These are phyloP conservation scores for Theocolax elegans DNA, from an alignment of 1,140 invertebrate genomes.

Conservation along the genomic window DNA sequence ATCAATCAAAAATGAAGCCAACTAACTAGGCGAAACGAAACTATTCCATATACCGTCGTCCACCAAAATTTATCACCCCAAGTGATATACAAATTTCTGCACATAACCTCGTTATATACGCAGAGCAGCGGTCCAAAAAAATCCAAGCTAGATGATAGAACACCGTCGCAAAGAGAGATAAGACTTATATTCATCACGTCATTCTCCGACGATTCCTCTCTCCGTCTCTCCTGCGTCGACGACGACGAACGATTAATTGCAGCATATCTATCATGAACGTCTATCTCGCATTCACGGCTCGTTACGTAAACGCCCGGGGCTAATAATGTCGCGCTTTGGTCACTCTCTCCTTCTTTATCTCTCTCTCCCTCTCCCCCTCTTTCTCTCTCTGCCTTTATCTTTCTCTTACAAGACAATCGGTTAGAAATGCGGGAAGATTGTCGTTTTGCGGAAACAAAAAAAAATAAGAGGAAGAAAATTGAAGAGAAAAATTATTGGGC, in stretches of 20 bases:
- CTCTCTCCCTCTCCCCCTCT: no score
- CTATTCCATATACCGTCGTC: no score
- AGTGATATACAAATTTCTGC: no score
- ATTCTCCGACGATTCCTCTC: slow-evolving; percentile 35
- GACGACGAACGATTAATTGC: slow-evolving; percentile 50
- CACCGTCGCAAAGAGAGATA: slow-evolving; percentile 18
- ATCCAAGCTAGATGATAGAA: no score
- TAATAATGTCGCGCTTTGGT: slow-evolving; percentile 49
- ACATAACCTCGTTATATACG: no score
- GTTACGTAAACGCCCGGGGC: slow-evolving; percentile 51
- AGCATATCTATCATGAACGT: slow-evolving; percentile 46
- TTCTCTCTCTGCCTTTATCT: no score
- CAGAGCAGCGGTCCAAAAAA: not conserved
- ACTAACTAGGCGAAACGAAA: no score
- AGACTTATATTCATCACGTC: slow-evolving; percentile 41
- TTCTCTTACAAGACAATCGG: slow-evolving; percentile 18
- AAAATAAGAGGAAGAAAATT: no score
- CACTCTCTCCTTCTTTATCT: no score
- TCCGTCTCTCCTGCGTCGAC: slow-evolving; percentile 23
- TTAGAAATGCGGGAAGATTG: slow-evolving; percentile 55
- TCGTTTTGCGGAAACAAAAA: slow-evolving; percentile 47
- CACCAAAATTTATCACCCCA: no score
- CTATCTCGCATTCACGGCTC: slow-evolving; percentile 54
- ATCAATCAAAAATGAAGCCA: no score
- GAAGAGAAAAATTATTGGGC: no score